Base-by-base conservation (phyloP, 2,888 invertebrate species). In the Muschampia plurimacula region DNA sequence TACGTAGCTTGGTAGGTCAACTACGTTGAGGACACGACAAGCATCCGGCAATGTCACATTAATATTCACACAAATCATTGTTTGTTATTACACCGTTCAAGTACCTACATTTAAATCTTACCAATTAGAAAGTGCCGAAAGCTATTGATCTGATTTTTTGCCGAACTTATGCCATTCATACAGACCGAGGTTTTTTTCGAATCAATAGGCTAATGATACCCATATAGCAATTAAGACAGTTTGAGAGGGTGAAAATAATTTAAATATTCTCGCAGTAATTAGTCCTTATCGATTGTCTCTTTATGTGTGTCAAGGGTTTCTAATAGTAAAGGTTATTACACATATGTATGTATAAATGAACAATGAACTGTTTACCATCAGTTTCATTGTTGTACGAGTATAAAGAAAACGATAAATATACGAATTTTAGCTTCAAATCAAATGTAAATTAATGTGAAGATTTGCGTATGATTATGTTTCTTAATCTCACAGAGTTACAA, bases 61-160 rank as follows among this genome's bases (percentile, higher is more conserved):
- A 83, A 81, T 84, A 83, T 84, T 82, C 80, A 83, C 77, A 80
- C 13, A 55, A 67, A 67, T 59, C 22, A 59, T 67, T 67, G 67
- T 67, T 67, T 67, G 59, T 67, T 67, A 67, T 36, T 28, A 65
- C 41, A 67, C 57, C 41, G 44, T 15, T 41, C 44, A n/a, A 59
- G 36, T 65, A 44, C n/a, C n/a, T n/a, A n/a, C 44, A 67, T 74
- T 75, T 73, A 72, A 63, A 70, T 67, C 44, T 67, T 71, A 67
- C 73, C 72, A 74, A 69, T 77, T 84, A 83, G 84, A 86, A 86
- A 86, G 83, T 77, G 67, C 77, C 76, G 81, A 81, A 82, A 82
- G 79, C 79, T 78, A 69, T 74, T 75, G 73, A 55, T 74, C 63
- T 68, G 46, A 74, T 64, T 72, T 68, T 67, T 66, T 60, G 9